Evolutionary conservation across 2,113 vertebrate species (phyloP), one percentile per base, ranked within the genome.

Genomic region (Vulpes vulpes): DNA sequence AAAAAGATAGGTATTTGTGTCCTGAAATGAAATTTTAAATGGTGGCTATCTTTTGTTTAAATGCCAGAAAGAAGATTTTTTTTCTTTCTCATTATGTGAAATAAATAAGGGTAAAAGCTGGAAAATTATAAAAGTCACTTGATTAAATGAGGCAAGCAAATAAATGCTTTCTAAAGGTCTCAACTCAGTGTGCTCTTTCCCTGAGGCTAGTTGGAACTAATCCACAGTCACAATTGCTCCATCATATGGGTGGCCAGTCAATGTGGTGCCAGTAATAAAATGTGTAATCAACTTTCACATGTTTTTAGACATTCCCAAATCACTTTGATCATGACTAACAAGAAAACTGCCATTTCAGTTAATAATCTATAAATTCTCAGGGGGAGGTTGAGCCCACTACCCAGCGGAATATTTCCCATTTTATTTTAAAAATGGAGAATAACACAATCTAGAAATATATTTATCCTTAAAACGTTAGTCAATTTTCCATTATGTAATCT

Each of bases 281-380:
- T 38, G 64, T 0, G 0, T 89, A 96, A 97, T 90, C 93, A 57
- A 30, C 49, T 96, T 76, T 67, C 71, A 80, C 53, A 73, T 38
- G 16, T 20, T 55, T 95, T 94, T 35, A 78, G 82, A 86, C 62
- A 67, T 95, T 65, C 32, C 38, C 96, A 95, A 96, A 91, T 91
- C 96, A 83, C 96, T 97, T 97, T 94, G 94, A 97, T 98, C 67
- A 92, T 43, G 74, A 91, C 96, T 94, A 91, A 95, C 94, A 98
- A 95, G 85, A 98, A 95, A 89, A 91, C 73, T 93, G 95, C 65
- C 27, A 78, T 94, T 98, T 97, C 95, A 86, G 82, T 89, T 69
- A 97, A 83, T 82, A 84, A 95, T 98, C 94, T 30, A 19, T 90
- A 91, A 97, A 88, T 96, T 92, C 91, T 92, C 69, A 49, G 12